phyloP scores from a whole-genome alignment of 2,888 invertebrate species.

The Drosophila infuscata region DNA sequence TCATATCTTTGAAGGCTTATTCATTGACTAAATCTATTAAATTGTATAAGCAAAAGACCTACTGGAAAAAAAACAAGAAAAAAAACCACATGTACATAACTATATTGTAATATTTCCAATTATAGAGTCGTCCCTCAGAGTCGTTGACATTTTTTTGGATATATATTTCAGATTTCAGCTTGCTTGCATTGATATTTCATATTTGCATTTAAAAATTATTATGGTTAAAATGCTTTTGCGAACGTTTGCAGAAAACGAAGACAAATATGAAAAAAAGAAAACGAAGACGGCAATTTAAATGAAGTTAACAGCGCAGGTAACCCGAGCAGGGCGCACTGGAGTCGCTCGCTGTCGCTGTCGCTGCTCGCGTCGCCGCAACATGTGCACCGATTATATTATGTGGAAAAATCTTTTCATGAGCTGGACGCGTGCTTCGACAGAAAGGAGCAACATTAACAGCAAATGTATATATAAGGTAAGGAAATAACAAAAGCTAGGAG shows the following conservation, averaged over 20 bases:
- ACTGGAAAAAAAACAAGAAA: neutral
- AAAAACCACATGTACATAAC: neutral
- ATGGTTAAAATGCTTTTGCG: slow-evolving; percentile 32
- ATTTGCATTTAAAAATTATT: slow-evolving; percentile 32
- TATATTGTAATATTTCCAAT: neutral
- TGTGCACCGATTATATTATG: slow-evolving; percentile 55
- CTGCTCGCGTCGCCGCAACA: slow-evolving; percentile 43
- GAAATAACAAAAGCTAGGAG: neutral
- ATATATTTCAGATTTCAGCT: neutral
- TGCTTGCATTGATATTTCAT: slow-evolving; percentile 34
- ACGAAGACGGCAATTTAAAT: slow-evolving; percentile 48
- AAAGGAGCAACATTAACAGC: neutral
- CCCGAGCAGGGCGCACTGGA: slow-evolving; percentile 48
- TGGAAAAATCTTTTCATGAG: slow-evolving; percentile 55
- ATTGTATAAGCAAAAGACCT: too few relatives aligned
- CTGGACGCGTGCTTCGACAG: slow-evolving; percentile 32
- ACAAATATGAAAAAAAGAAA: slow-evolving; percentile 18
- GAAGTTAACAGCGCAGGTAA: slow-evolving; percentile 61
- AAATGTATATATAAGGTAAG: neutral
- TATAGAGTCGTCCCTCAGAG: slow-evolving; percentile 20
- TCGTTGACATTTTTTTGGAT: slow-evolving; percentile 6
- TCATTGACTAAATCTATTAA: neutral
- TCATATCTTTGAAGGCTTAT: neutral
- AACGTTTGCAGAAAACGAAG: slow-evolving; percentile 66
- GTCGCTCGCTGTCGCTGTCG: slow-evolving; percentile 25